Conservation (phyloP, 2,113 vertebrate genomes). For the Corythornis madagascariensis region DNA sequence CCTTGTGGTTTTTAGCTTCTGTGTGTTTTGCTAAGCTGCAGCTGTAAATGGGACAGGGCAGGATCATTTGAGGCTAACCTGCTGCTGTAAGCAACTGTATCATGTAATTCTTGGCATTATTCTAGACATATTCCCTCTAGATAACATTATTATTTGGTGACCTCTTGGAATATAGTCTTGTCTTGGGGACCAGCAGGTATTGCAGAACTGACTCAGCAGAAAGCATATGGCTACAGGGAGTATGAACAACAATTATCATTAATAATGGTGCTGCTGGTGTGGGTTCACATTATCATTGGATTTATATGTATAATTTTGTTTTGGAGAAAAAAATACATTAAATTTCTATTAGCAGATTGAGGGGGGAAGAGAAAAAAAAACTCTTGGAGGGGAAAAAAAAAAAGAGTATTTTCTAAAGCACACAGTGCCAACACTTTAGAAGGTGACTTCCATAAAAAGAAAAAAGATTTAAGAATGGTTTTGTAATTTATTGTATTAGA, state of each 20-base stretch:
- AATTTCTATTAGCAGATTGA: not conserved
- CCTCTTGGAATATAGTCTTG: not conserved
- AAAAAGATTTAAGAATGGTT: not conserved
- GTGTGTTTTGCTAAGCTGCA: not conserved
- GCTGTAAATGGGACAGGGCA: not conserved
- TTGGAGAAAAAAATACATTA: not conserved
- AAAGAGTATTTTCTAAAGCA: not conserved
- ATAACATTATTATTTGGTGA: not conserved
- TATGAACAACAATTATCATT: not conserved
- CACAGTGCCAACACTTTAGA: not conserved
- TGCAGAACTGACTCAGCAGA: not conserved
- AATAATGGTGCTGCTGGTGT: not conserved
- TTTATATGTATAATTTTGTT: not conserved
- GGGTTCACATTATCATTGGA: not conserved
- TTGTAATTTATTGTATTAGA: not conserved
- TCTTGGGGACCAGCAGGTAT: not conserved
- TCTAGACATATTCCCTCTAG: not conserved
- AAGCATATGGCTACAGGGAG: not conserved
- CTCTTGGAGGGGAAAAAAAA: accelerated
- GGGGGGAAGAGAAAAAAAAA: not conserved
- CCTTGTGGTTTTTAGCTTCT: not conserved
- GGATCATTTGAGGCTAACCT: not conserved
- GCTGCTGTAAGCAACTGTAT: not conserved
- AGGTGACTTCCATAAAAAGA: not conserved
- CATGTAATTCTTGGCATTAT: not conserved